These are phyloP conservation scores for Microhierax caerulescens DNA, from an alignment of 2,797 vertebrate genomes.

Conservation along the genomic window DNA sequence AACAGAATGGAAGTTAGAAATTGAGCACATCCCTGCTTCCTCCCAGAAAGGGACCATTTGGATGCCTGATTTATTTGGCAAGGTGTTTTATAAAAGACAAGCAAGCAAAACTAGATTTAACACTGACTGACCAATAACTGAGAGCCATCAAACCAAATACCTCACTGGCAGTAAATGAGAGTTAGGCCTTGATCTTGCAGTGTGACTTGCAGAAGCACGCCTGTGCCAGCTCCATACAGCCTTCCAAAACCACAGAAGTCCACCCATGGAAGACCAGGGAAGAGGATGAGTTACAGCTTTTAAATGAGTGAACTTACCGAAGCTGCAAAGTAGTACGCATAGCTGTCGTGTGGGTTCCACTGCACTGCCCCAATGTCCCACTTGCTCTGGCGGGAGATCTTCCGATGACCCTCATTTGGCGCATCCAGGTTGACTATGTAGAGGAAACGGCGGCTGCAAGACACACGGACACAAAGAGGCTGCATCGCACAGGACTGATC, in stretches of 20 bases:
- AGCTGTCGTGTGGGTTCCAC: slow-evolving; percentile 92
- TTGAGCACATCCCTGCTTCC: neutral
- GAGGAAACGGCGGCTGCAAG: slow-evolving; percentile 87
- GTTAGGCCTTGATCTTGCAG: neutral
- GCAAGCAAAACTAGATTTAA: neutral
- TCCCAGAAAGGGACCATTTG: neutral
- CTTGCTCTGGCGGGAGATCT: slow-evolving; percentile 94
- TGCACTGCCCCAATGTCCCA: slow-evolving; percentile 97
- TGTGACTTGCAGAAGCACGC: neutral
- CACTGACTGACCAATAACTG: neutral
- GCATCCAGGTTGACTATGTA: slow-evolving; percentile 93
- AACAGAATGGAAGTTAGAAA: neutral
- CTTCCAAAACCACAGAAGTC: neutral
- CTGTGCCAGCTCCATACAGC: neutral
- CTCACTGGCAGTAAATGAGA: neutral
- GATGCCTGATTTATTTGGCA: neutral
- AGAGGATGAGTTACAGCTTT: neutral
- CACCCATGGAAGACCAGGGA: neutral
- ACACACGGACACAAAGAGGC: neutral
- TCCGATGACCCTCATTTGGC: slow-evolving; percentile 86
- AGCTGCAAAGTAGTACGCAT: slow-evolving; percentile 89
- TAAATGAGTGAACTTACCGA: slow-evolving; percentile 78
- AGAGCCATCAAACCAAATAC: neutral
- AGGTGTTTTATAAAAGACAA: neutral
- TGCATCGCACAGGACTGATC: neutral